Base-by-base conservation (phyloP, 1,140 invertebrate species). In the Drosophila gunungcola region DNA sequence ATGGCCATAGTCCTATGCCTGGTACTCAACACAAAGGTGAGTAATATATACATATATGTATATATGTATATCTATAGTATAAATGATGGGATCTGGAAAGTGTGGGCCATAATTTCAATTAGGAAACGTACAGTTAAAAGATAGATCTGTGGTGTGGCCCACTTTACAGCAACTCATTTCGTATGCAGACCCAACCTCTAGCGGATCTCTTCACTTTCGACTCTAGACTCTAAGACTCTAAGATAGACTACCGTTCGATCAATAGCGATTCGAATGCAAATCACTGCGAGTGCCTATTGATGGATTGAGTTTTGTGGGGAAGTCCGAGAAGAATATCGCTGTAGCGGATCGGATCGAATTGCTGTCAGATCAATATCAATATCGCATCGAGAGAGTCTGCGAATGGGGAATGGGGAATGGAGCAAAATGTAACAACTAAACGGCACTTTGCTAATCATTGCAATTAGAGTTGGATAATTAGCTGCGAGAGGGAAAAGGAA, bases 241-340 rank as follows among this genome's bases (percentile, higher is more conserved):
- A 68, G 64, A 78, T 64, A 48, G 63, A 88, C 78, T 86, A 84
- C 84, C 80, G 84, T 88, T 89, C 73, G 79, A 89, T 83, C 84
- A 89, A 80, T 88, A 82, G 78, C 83, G 74, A 89, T 89, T 89
- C 84, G 73, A 89, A 89, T 89, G 80, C 84, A 89, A 89, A 89
- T 89, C 77, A 80, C 52, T 75, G 60, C 70, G 58, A 79, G 61
- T 76, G 69, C 60, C 70, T 80, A 80, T 84, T 84, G 82, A 88
- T 72, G 57, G 62, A 57, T 78, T 79, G 78, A 60, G 29, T 34
- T 49, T 21, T 3, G 21, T 52, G 76, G 61, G 69, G 74, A 45
- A 10, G 48, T 49, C 32, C 29, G 48, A 34, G 36, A 21, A 38
- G 39, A 25, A 38, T 74, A 49, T 34, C 38, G 25, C 34, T 49